Evolutionary conservation across 2,113 vertebrate genomes (phyloP).

Genomic region (Aegithalos caudatus): DNA sequence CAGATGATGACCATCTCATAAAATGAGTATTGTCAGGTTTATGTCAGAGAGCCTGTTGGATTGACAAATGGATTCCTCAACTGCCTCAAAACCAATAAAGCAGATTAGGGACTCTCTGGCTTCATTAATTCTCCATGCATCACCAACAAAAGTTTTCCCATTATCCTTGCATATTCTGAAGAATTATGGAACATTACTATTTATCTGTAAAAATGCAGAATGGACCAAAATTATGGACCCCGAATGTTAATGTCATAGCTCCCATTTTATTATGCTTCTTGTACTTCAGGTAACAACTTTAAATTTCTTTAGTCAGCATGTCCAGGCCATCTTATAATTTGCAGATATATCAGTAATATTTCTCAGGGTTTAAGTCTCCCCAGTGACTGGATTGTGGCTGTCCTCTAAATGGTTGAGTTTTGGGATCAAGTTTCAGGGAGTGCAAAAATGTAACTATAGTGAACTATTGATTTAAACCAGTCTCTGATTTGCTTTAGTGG

Average conservation of each 20-base stretch:
- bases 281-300: not conserved
- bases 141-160: not conserved
- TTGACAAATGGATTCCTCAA: not conserved
- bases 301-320: not conserved
- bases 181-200: not conserved
- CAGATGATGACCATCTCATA: not conserved
- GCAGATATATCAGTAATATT: not conserved
- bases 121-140: not conserved
- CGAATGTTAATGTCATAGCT: not conserved
- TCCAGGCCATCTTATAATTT: not conserved
- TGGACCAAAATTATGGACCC: not conserved
- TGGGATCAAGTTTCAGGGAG: not conserved
- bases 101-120: not conserved
- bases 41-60: not conserved
- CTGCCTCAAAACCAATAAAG: not conserved
- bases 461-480: not conserved
- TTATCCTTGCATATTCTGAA: not conserved
- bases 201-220: not conserved
- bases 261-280: not conserved
- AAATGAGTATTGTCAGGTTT: not conserved
- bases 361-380: not conserved
- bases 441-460: not conserved
- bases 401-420: not conserved
- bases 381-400: not conserved
- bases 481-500: accelerated